Evolutionary conservation across 2,113 vertebrate species (phyloP).

Genomic region (Misgurnus anguillicaudatus): DNA sequence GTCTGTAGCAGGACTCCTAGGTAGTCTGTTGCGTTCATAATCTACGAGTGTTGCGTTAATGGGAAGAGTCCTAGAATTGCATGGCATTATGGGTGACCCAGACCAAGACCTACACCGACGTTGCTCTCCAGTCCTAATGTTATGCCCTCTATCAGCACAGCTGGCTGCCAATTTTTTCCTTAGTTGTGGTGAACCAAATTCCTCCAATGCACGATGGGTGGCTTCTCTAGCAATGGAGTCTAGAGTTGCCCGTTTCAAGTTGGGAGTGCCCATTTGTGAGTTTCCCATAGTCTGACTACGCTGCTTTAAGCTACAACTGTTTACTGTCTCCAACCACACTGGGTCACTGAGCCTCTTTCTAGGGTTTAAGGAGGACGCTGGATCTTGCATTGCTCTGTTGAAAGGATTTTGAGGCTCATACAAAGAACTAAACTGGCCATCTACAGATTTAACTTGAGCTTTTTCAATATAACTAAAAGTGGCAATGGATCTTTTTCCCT

Average conservation of each 20-base stretch:
- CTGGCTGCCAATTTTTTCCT: conserved; percentile 50
- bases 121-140: conserved; percentile 41
- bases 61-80: conserved; percentile 60
- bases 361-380: conserved; percentile 40
- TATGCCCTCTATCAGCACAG: conserved; percentile 24
- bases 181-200: conserved; percentile 71
- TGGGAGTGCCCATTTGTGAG: conserved; percentile 48
- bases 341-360: conserved; percentile 67
- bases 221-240: conserved; percentile 64
- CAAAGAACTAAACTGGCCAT: conserved; percentile 56
- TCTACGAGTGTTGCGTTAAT: conserved; percentile 53
- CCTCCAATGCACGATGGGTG: conserved; percentile 63
- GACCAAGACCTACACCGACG: conserved; percentile 64
- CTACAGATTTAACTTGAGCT: conserved; percentile 78
- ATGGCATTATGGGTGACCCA: conserved; percentile 63
- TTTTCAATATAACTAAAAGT: conserved; percentile 96
- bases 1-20: conserved; percentile 67
- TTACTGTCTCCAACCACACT: conserved; percentile 34
- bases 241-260: conserved; percentile 49
- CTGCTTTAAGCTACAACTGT: conserved; percentile 29
- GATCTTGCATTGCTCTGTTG: conserved; percentile 45
- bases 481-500: conserved; percentile 85
- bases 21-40: conserved; percentile 57
- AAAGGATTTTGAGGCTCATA: conserved; percentile 63
- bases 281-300: conserved; percentile 15